Evolutionary conservation across 2,113 vertebrate genomes (phyloP).

Genomic region (Crotalus tigris): DNA sequence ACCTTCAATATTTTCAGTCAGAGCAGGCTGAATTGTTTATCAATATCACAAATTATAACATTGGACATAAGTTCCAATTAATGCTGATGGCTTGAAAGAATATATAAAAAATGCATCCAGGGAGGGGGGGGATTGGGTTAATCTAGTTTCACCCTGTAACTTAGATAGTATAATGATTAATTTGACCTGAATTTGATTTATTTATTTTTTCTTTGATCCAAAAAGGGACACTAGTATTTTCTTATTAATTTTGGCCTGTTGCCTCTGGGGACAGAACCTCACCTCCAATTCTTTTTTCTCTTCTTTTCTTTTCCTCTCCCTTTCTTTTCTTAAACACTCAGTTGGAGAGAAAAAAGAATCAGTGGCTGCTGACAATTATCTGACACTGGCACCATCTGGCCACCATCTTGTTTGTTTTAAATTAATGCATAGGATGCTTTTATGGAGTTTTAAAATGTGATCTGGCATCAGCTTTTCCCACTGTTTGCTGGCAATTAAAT

Average conservation of each 20-base stretch:
- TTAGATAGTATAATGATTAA: neutral
- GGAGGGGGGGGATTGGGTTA: too few species aligned
- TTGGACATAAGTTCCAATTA: neutral
- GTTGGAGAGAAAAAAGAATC: conserved; percentile 18
- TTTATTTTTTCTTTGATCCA: neutral
- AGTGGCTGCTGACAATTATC: neutral
- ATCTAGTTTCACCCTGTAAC: neutral
- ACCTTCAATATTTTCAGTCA: neutral
- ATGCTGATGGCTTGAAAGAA: neutral
- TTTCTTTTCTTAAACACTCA: conserved; percentile 25
- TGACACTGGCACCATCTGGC: conserved; percentile 49
- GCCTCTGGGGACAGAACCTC: accelerated
- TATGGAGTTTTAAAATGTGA: conserved; percentile 30
- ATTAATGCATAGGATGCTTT: conserved; percentile 45
- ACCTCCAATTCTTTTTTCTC: neutral
- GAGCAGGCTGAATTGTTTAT: neutral
- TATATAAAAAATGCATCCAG: too few species aligned
- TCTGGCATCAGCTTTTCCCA: conserved; percentile 53
- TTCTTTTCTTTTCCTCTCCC: neutral
- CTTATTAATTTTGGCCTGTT: neutral
- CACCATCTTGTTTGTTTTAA: conserved; percentile 22
- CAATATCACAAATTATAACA: neutral
- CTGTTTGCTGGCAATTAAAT: conserved; percentile 62
- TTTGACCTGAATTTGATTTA: neutral
- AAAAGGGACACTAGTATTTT: accelerated